A percentile compares a stretch with the other conserved stretches of the same genome.
Conservation (phyloP, 2,113 vertebrate genomes). For the Paraplagusia blochii region DNA sequence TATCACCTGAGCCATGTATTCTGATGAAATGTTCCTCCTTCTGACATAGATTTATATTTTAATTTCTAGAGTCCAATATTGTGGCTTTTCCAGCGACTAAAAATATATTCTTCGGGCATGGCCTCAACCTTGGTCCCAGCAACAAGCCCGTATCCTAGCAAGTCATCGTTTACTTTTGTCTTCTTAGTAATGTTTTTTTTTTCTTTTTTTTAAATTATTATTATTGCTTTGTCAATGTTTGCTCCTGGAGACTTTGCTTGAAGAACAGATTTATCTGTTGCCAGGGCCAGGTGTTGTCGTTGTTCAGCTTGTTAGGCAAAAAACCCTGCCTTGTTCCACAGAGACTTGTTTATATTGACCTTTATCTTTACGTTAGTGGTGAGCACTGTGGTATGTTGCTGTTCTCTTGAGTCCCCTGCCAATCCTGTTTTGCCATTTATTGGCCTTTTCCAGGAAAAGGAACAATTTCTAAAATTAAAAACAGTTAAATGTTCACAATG, state of each 20-base stretch:
- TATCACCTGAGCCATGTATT: not conserved
- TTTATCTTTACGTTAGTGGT: not conserved
- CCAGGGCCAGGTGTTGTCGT: not conserved
- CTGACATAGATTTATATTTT: no score
- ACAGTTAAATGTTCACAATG: no score
- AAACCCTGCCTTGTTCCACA: not conserved
- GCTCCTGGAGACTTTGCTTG: not conserved
- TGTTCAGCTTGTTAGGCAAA: not conserved
- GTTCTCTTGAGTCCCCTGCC: not conserved
- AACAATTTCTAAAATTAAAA: not conserved
- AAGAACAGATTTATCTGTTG: not conserved
- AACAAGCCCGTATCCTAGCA: no score
- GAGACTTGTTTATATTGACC: slow-evolving; percentile 3
- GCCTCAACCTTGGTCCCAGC: not conserved
- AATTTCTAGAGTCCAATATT: no score
- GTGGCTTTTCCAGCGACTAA: no score
- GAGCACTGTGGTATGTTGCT: not conserved
- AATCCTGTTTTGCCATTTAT: not conserved
- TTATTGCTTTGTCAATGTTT: not conserved
- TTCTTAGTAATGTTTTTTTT: not conserved
- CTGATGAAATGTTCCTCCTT: not conserved
- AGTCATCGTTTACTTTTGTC: not conserved
- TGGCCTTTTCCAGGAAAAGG: not conserved
- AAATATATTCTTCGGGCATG: no score
- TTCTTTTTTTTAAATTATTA: no score